These are phyloP conservation scores for Cylindroiulus punctatus DNA, from an alignment of 2,888 invertebrate genomes.

Conservation along the genomic window DNA sequence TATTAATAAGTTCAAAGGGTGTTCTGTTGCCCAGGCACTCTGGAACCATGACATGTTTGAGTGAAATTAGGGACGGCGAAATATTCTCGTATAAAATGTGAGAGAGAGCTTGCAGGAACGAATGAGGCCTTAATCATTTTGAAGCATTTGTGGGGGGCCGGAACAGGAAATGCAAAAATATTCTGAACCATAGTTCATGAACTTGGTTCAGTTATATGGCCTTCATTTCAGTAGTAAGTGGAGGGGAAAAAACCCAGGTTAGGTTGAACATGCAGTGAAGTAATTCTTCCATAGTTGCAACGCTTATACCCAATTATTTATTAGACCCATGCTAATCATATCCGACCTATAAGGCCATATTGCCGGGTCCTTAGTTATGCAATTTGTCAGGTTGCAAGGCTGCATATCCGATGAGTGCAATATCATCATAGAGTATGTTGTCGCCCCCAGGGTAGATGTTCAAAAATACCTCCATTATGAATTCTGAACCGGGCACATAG, in stretches of 20 bases:
- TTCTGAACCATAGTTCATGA: not conserved
- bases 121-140: not conserved
- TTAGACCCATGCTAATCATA: not conserved
- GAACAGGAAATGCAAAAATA: not conserved
- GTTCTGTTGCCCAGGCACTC: not conserved
- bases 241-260: not conserved
- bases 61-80: not conserved
- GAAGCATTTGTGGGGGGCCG: not conserved
- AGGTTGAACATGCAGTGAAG: not conserved
- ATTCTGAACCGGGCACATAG: no score
- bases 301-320: not conserved
- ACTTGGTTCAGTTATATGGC: not conserved
- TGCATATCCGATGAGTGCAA: no score
- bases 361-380: slow-evolving; percentile 1
- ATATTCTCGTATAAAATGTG: not conserved
- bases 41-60: not conserved
- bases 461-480: no score
- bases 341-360: not conserved
- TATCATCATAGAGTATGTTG: no score
- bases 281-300: not conserved
- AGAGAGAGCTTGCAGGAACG: not conserved
- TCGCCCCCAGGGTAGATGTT: no score
- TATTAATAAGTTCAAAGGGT: not conserved
- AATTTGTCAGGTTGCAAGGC: no score
- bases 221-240: not conserved